Evolutionary conservation across 2,113 vertebrate species (phyloP).

Genomic region (Thalassarche chlororhynchos): DNA sequence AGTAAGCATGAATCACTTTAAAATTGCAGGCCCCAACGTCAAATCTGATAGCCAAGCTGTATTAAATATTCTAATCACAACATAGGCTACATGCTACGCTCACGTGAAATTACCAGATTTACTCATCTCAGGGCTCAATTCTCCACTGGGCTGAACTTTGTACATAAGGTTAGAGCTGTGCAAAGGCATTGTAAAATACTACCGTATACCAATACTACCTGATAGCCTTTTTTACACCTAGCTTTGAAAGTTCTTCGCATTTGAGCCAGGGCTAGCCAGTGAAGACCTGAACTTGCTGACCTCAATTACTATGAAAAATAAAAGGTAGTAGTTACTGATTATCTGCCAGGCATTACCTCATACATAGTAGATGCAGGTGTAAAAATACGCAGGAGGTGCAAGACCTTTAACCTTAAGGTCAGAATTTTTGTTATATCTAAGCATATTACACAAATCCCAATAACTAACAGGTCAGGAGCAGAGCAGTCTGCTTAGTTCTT

Average conservation of each 20-base stretch:
- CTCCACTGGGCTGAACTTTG: not conserved
- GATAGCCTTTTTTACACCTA: fast-evolving
- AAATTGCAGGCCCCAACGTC: not conserved
- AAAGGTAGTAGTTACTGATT: not conserved
- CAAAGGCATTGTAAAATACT: too few species aligned
- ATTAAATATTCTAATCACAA: too few species aligned
- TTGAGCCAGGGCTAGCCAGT: not conserved
- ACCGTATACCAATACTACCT: too few species aligned
- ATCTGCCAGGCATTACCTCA: not conserved
- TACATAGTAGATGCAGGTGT: not conserved
- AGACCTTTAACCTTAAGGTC: not conserved
- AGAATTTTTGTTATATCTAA: not conserved
- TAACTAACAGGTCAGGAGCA: not conserved
- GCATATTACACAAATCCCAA: not conserved
- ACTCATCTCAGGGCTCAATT: not conserved
- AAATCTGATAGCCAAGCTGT: not conserved
- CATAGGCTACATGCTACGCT: not conserved
- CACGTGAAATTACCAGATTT: too few species aligned
- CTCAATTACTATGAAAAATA: not conserved
- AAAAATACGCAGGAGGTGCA: not conserved
- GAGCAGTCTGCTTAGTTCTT: not conserved
- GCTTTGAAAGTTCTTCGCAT: not conserved
- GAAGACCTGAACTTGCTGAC: not conserved
- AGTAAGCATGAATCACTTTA: too few species aligned
- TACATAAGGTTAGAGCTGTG: not conserved